These are phyloP conservation scores for Hapalemur alaotrensis DNA, from an alignment of 2,797 vertebrate genomes.

Conservation along the genomic window DNA sequence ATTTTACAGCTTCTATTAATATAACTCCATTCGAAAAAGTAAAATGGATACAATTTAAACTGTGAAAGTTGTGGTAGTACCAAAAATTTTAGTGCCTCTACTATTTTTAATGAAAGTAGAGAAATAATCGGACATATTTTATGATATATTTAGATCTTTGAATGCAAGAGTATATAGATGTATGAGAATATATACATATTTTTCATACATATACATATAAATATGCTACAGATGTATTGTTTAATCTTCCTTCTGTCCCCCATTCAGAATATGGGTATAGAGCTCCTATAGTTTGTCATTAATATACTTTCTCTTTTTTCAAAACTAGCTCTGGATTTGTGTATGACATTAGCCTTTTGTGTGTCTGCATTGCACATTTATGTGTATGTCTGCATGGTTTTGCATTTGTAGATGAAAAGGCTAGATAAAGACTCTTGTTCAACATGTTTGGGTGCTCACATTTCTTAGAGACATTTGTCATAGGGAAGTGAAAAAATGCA, in stretches of 20 bases:
- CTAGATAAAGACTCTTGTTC: background rate
- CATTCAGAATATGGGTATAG: background rate
- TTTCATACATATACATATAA: background rate
- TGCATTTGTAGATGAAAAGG: background rate
- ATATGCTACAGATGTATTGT: background rate
- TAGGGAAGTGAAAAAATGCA: background rate
- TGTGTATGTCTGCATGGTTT: background rate
- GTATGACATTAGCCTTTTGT: background rate
- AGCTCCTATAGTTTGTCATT: background rate
- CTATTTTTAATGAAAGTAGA: background rate
- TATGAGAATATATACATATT: background rate
- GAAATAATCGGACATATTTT: background rate
- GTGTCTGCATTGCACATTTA: background rate
- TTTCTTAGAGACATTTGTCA: background rate
- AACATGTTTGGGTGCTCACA: background rate
- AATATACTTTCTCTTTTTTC: background rate
- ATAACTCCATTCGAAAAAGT: background rate
- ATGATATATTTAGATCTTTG: background rate
- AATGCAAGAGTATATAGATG: background rate
- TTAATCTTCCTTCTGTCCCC: background rate
- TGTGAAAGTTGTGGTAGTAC: background rate
- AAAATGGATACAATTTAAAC: background rate
- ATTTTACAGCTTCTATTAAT: conserved; percentile 22
- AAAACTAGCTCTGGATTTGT: background rate
- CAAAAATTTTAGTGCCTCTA: background rate